Base-by-base conservation (phyloP, 2,888 invertebrate genomes). In the Poecilobothrus nobilitatus region DNA sequence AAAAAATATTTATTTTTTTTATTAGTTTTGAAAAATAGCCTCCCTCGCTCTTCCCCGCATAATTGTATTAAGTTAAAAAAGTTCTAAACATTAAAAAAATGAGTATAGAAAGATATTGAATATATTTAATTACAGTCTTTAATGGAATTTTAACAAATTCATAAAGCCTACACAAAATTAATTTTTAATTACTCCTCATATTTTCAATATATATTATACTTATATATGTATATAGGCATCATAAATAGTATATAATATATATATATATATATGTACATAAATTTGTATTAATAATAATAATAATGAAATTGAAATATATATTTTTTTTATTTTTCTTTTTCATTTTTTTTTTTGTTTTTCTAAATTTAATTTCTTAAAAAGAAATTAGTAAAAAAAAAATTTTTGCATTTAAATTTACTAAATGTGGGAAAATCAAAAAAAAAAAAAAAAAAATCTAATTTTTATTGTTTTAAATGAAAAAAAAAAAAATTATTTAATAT, bases 321-420 rank as follows among this genome's bases (percentile, higher is more conserved):
- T 53, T 53, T 53, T 53, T 53, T 53, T 18, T 53, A 12, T 12
- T 53, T 53, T 12, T 9, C 12, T 9, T 53, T 18, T 53, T 53
- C 6, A 18, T 2, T 6, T 53, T 53, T 18, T 12, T 53, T 53
- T n/a, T 53, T 53, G 9, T 53, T n/a, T 27, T 33, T 15, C 27
- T 63, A 27, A 63, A 63, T 63, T 63, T 63, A 63, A 63, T 63
- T 63, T 63, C 63, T 63, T 15, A 53, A 53, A 53, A 53, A 53
- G 53, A 53, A 53, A 53, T 53, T 53, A 53, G 9, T 53, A 53
- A 53, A 53, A 53, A 53, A n/a, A 41, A 6, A 6, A 5, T 41
- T 41, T 41, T 53, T 53, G 53, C 53, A 53, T 53, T 53, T 53
- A 18, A 53, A 53, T 53, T 53, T 53, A 53, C 53, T 53, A 15